Conservation (phyloP, 2,113 vertebrate species). For the Eira barbara region DNA sequence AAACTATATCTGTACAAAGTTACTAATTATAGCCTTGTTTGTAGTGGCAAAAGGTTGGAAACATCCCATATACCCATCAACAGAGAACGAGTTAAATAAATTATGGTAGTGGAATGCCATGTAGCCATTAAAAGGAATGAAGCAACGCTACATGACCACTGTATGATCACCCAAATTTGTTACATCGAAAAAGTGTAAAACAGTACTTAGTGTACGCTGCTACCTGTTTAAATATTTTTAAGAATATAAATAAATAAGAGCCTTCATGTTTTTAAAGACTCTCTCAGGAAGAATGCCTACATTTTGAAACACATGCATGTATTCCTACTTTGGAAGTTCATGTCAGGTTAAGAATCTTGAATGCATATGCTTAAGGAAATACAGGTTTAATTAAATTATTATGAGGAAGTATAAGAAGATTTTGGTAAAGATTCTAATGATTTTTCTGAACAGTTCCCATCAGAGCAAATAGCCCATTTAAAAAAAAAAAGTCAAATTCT, state of each 20-base stretch:
- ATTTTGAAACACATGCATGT: neutral
- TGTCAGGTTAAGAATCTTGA: neutral
- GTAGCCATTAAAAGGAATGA: neutral
- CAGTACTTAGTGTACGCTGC: neutral
- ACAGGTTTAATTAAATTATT: neutral
- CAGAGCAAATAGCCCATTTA: neutral
- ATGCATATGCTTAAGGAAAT: neutral
- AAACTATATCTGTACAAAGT: neutral
- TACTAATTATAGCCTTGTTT: neutral
- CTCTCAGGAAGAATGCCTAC: neutral
- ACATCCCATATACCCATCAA: neutral
- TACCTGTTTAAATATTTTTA: neutral
- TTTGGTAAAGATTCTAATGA: neutral
- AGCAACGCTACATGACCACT: neutral
- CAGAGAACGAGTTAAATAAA: neutral
- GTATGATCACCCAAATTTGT: neutral
- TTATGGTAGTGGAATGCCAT: neutral
- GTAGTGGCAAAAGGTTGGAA: neutral
- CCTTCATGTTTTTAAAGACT: neutral
- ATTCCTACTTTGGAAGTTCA: neutral
- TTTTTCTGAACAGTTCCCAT: neutral
- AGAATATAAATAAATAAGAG: neutral
- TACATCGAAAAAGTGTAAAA: neutral
- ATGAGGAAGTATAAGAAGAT: neutral
- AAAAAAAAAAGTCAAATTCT: conserved; percentile 16